These are phyloP conservation scores for Odobenus rosmarus DNA, from an alignment of 2,113 vertebrate genomes.

Conservation along the genomic window DNA sequence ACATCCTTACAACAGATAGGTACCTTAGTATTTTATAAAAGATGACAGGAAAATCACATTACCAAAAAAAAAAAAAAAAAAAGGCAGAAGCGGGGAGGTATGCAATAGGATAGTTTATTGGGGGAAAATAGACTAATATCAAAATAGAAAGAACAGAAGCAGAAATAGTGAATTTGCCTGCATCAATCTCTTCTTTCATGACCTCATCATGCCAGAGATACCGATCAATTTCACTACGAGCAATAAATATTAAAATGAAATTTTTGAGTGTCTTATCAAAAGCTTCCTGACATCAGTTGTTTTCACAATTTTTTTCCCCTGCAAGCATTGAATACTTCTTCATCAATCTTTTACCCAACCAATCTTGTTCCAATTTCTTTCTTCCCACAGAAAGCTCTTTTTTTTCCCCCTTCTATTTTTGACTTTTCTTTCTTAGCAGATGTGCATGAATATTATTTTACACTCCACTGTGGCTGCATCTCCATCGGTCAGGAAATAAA, in stretches of 20 bases:
- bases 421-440: conserved; percentile 70
- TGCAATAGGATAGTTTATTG: conserved; percentile 34
- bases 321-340: conserved; percentile 79
- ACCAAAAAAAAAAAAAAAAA: conserved; percentile 54
- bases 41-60: conserved; percentile 84
- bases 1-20: conserved; percentile 62
- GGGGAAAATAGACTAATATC: conserved; percentile 75
- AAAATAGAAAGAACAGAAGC: conserved; percentile 76
- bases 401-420: neutral
- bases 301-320: conserved; percentile 82
- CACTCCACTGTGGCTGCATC: conserved; percentile 75
- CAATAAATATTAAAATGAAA: conserved; percentile 86
- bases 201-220: conserved; percentile 81
- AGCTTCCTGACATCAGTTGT: conserved; percentile 83
- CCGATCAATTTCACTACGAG: conserved; percentile 79
- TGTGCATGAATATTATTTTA: conserved; percentile 82
- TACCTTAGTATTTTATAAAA: conserved; percentile 78
- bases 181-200: conserved; percentile 81
- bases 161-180: conserved; percentile 84
- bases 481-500: conserved; percentile 79
- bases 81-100: neutral
- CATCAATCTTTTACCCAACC: conserved; percentile 86
- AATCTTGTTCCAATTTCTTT: conserved; percentile 84
- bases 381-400: conserved; percentile 73
- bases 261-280: conserved; percentile 83